phyloP scores from a whole-genome alignment of 2,888 invertebrate genomes.

The Cheilosia vulpina region DNA sequence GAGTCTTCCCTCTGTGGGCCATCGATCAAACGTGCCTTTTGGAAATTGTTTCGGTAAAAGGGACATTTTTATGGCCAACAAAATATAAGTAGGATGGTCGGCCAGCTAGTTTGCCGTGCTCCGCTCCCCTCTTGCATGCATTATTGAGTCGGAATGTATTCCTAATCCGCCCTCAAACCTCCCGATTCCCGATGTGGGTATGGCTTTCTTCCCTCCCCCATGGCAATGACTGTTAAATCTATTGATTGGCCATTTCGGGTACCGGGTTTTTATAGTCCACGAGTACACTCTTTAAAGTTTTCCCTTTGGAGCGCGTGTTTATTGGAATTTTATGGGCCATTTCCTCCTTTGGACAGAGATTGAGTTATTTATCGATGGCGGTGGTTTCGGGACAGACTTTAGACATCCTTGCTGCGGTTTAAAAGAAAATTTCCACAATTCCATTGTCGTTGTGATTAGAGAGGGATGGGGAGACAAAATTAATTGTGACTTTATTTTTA shows the following conservation, averaged over 20 bases:
- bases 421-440: conserved; percentile 21
- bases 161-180: conserved; percentile 35
- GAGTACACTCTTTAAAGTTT: conserved; percentile 45
- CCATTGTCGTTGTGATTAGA: neutral
- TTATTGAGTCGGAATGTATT: conserved; percentile 64
- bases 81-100: conserved; percentile 39
- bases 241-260: conserved; percentile 63
- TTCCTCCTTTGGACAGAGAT: conserved; percentile 43
- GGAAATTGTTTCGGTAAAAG: conserved; percentile 37
- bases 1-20: conserved; percentile 21
- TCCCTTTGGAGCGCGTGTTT: conserved; percentile 42
- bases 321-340: conserved; percentile 58
- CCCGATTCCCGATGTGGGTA: neutral
- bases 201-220: conserved; percentile 3
- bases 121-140: conserved; percentile 23
- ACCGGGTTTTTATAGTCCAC: conserved; percentile 33
- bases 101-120: neutral
- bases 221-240: conserved; percentile 49
- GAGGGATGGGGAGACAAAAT: conserved; percentile 11
- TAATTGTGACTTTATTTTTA: conserved; percentile 19
- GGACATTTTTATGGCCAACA: conserved; percentile 48
- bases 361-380: conserved; percentile 53
- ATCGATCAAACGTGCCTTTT: conserved; percentile 61
- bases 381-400: neutral
- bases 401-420: conserved; percentile 11